Percentiles rank a stretch among this genome's conserved stretches.
Evolutionary conservation across 2,113 vertebrate genomes (phyloP).

Genomic region (Pollachius pollachius): DNA sequence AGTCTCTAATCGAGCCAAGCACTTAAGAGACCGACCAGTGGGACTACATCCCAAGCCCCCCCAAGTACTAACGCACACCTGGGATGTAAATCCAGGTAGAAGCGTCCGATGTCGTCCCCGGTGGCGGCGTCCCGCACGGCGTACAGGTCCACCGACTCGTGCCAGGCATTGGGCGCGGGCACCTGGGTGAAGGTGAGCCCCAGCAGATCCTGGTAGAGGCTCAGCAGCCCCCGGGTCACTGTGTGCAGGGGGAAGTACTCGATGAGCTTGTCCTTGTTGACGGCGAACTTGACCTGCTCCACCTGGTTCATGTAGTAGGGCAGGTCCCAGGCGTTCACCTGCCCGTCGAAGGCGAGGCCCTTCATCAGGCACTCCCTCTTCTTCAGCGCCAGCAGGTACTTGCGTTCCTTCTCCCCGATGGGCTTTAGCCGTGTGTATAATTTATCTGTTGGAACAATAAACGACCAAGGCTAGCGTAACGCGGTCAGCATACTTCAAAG

Average conservation of each 20-base stretch:
- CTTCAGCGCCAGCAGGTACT: conserved; percentile 85
- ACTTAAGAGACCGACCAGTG: no score
- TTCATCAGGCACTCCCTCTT: conserved; percentile 83
- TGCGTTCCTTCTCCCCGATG: conserved; percentile 81
- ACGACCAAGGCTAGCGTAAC: no score
- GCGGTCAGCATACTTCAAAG: no score
- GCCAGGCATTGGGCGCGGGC: conserved; percentile 81
- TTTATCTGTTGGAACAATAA: conserved; percentile 30
- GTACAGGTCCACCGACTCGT: conserved; percentile 82
- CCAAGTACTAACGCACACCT: conserved; percentile 71
- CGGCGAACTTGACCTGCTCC: conserved; percentile 86
- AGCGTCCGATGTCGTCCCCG: conserved; percentile 84
- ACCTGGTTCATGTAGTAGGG: conserved; percentile 92
- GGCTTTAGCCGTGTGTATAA: conserved; percentile 84
- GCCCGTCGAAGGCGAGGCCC: conserved; percentile 79
- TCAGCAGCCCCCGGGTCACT: conserved; percentile 86
- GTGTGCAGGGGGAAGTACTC: conserved; percentile 90
- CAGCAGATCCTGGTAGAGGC: conserved; percentile 89
- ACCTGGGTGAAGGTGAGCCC: conserved; percentile 84
- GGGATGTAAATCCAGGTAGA: conserved; percentile 92
- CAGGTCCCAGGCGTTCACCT: conserved; percentile 92
- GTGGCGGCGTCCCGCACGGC: conserved; percentile 79
- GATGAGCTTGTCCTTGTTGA: conserved; percentile 91
- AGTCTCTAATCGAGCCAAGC: no score
- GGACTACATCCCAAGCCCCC: no score